These are phyloP conservation scores for Phylloscopus trochilus DNA, from an alignment of 2,113 vertebrate species.

Conservation along the genomic window DNA sequence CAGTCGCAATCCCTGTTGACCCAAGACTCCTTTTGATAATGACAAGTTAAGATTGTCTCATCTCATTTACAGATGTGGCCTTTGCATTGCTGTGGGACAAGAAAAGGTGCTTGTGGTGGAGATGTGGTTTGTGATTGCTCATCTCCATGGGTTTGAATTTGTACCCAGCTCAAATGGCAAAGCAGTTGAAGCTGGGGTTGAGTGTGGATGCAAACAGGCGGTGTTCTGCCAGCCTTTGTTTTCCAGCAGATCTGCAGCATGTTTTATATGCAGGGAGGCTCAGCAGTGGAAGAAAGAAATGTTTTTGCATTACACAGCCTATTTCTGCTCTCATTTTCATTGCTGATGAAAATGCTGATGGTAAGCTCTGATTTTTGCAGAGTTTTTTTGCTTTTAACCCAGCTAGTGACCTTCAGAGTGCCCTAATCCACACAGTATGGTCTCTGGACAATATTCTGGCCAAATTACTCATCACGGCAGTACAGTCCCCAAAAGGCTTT, in stretches of 20 bases:
- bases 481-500: conserved; percentile 30
- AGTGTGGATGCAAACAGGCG: neutral
- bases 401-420: conserved; percentile 10
- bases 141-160: neutral
- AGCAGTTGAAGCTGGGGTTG: neutral
- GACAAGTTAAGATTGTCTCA: neutral
- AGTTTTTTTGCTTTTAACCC: neutral
- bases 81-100: neutral
- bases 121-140: neutral
- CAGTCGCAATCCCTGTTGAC: neutral
- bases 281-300: neutral
- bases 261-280: neutral
- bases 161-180: neutral
- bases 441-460: conserved; percentile 21
- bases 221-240: neutral
- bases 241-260: neutral
- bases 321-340: neutral
- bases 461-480: neutral
- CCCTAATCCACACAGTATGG: neutral
- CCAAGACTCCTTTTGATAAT: neutral
- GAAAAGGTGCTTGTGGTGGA: neutral
- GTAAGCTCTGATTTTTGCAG: neutral
- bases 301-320: neutral
- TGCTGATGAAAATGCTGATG: neutral
- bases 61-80: neutral